Conservation (phyloP, 2,113 vertebrate species). For the Cebus imitator region DNA sequence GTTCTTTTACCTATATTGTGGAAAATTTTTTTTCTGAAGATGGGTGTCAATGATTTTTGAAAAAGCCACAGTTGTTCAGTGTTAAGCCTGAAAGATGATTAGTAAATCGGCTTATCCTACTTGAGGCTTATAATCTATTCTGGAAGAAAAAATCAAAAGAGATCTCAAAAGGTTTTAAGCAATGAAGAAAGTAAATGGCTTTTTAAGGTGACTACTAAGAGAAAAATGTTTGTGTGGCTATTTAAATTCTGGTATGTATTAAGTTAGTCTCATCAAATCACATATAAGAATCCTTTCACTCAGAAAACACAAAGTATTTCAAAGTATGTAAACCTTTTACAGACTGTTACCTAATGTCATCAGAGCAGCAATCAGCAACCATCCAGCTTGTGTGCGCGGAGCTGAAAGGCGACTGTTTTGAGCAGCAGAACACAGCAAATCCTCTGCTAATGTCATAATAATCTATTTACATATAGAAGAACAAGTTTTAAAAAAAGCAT, state of each 20-base stretch:
- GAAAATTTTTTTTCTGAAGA: neutral
- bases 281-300: neutral
- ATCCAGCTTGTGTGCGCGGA: conserved; percentile 93
- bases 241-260: conserved; percentile 29
- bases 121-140: neutral
- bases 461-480: conserved; percentile 82
- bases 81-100: conserved; percentile 11
- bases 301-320: neutral
- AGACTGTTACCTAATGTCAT: conserved; percentile 90
- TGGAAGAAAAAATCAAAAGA: conserved; percentile 25
- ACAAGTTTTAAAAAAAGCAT: conserved; percentile 22
- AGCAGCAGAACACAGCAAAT: conserved; percentile 92
- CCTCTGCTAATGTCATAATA: conserved; percentile 91
- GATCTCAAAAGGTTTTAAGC: neutral
- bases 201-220: neutral
- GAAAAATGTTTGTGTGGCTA: neutral
- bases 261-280: neutral
- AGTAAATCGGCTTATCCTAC: neutral
- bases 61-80: conserved; percentile 1
- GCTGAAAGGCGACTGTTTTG: conserved; percentile 93
- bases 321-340: conserved; percentile 34
- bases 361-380: conserved; percentile 92
- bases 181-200: neutral
- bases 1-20: neutral
- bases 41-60: neutral